Base-by-base conservation (phyloP, 37 sponge, comb jelly and placozoan species). In the Amphimedon queenslandica region DNA sequence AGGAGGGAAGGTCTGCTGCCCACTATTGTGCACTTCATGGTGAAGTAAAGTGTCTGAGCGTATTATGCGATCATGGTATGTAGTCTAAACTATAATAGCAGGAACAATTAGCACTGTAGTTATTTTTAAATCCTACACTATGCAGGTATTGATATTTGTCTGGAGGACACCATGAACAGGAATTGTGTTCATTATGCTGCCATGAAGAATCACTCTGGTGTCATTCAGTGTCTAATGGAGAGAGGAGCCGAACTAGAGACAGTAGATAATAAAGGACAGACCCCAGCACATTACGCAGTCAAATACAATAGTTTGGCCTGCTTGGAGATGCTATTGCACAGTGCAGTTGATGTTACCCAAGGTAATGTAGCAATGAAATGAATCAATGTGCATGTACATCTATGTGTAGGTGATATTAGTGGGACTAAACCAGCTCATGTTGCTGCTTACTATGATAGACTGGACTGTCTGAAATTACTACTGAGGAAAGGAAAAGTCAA, bases 281-380 rank as follows among this genome's bases (percentile, higher is more conserved):
- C 74, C 34, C 88, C 92, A 37, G 84, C 84, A 27, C 92, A 91
- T 41, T 91, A 83, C 70, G 84, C 88, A 29, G 83, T 84, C 38
- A 43, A 33, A 27, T 24, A 72, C n/a, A 84, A 88, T 2, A 87
- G 73, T 47, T 32, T 87, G 30, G 55, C 31, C 31, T 78, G 83
- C 36, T 58, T 91, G 30, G 40, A 73, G 40, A 10, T 67, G 25
- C 57, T 91, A 63, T 31, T 29, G 28, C 47, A 64, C 20, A 71
- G 65, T 57, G 80, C 21, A 21, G 75, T 91, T 35, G 84, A 91
- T 33, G 51, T 82, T 25, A 64, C 69, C 32, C 32, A 40, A 32
- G 65, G 83, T 82, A 34, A n/a, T n/a, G n/a, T n/a, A n/a, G 53
- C 39, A 70, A n/a, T 43, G 33, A 10, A 70, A 40, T 70, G 32